phyloP scores from a whole-genome alignment of 2,113 vertebrate genomes.

The Salvator merianae region DNA sequence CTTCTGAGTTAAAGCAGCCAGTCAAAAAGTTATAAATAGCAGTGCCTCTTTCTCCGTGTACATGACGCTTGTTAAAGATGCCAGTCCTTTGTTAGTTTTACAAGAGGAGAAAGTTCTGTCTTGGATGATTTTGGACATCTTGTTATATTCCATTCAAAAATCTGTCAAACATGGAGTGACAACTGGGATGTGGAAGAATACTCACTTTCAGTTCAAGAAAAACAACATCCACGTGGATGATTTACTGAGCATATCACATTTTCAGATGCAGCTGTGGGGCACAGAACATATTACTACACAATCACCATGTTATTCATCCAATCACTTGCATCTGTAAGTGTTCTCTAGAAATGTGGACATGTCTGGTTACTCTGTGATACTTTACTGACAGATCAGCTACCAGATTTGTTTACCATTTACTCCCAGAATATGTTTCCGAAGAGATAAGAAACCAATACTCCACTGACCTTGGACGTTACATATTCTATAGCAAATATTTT shows the following conservation, averaged over 20 bases:
- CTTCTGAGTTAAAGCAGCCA: conserved; percentile 15
- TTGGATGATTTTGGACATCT: conserved; percentile 70
- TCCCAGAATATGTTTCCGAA: conserved; percentile 17
- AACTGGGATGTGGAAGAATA: conserved; percentile 67
- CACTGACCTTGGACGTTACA: neutral
- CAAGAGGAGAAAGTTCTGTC: conserved; percentile 41
- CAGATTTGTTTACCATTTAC: conserved; percentile 40
- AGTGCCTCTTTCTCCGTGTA: conserved; percentile 43
- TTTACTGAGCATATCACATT: conserved; percentile 58
- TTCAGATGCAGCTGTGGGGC: conserved; percentile 42
- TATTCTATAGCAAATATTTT: neutral
- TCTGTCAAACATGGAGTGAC: conserved; percentile 77
- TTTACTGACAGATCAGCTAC: conserved; percentile 15
- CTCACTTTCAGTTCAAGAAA: conserved; percentile 62
- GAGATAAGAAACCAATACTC: conserved; percentile 8
- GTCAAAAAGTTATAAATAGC: conserved; percentile 28
- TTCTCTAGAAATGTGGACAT: conserved; percentile 19
- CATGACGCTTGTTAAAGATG: conserved; percentile 48
- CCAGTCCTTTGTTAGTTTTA: conserved; percentile 55
- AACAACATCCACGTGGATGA: conserved; percentile 65
- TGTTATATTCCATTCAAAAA: conserved; percentile 77
- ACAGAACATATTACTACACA: conserved; percentile 29
- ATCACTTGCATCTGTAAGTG: conserved; percentile 23
- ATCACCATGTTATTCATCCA: conserved; percentile 42
- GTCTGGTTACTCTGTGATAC: conserved; percentile 34